These are phyloP conservation scores for Ictalurus punctatus DNA, from an alignment of 2,113 vertebrate species.

Conservation along the genomic window DNA sequence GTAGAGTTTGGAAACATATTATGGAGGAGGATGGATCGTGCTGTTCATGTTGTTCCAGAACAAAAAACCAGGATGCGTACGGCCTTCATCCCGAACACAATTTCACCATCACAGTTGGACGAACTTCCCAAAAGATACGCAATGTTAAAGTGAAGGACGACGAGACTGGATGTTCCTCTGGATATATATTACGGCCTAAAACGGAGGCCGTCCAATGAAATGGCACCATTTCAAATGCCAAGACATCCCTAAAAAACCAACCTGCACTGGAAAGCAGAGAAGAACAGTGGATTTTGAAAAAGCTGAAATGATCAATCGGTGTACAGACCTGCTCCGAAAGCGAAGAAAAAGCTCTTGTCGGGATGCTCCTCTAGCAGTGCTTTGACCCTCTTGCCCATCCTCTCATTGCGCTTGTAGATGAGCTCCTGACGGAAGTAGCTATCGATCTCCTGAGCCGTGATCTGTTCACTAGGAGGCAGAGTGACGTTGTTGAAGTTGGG, in stretches of 20 bases:
- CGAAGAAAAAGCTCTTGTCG: conserved; percentile 88
- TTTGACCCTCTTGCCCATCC: conserved; percentile 82
- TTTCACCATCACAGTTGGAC: not conserved
- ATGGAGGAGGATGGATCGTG: not conserved
- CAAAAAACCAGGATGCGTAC: not conserved
- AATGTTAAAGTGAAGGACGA: not conserved
- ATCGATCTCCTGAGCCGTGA: conserved; percentile 86
- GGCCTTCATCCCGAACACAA: not conserved
- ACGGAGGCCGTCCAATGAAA: not conserved
- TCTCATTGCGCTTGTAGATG: conserved; percentile 85
- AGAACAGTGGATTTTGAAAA: not conserved
- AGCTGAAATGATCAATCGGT: not conserved
- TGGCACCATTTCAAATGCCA: no score
- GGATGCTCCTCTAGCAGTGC: conserved; percentile 80
- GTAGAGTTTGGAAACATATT: not conserved
- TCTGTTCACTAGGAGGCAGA: conserved; percentile 76
- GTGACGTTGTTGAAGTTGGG: conserved; percentile 85
- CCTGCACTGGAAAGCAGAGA: not conserved
- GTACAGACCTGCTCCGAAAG: conserved; percentile 86
- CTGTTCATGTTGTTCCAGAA: not conserved
- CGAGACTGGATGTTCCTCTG: not conserved
- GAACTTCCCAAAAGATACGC: not conserved
- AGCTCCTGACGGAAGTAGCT: conserved; percentile 85
- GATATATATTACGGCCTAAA: not conserved
- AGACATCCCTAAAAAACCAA: not conserved